Base-by-base conservation (phyloP, 2,113 vertebrate species). In the Semicossyphus pulcher region DNA sequence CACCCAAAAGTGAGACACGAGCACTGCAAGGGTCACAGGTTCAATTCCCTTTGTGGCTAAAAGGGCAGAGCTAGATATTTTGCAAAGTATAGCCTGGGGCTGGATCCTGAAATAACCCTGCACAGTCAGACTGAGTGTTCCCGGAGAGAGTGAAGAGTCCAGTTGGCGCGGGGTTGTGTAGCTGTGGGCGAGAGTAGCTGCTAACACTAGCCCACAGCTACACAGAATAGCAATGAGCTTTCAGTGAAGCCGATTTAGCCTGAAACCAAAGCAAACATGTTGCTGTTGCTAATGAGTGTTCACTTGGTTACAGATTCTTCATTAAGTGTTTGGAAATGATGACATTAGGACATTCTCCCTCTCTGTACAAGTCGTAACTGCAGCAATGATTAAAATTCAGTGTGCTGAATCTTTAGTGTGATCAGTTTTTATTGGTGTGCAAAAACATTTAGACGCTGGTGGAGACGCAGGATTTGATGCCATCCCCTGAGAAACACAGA, bases 31-130 rank as follows among this genome's bases (percentile, higher is more conserved):
- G 28, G 70, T 63, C 65, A 57, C 10, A 42, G 54, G 51, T 44
- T 72, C 37, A 18, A 32, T 48, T 58, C 58, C 56, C 34, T 57
- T n/a, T 58, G 74, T 53, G 70, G 51, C 41, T 29, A 59, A 76
- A 68, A 60, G 61, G 66, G 45, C 47, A 72, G 53, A 79, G 41
- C 62, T 36, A 72, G 54, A 58, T 44, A 48, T 56, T 64, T 58
- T 45, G 52, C 58, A 68, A 65, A 56, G 41, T 57, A 66, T 34
- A 66, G 69, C 83, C 74, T 47, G 26, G 16, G 65, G 74, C 64
- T 26, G 39, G 16, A 60, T 65, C 60, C 78, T 67, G 45, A 71
- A 85, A 77, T 70, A 81, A 71, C 48, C 32, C 14, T 59, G 51
- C 42, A 36, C 31, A 69, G 67, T 73, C 57, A 53, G 61, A 3